A percentile compares a stretch with the other conserved stretches of the same genome.
Conservation (phyloP, 2,797 vertebrate species). For the Lepus townsendii region DNA sequence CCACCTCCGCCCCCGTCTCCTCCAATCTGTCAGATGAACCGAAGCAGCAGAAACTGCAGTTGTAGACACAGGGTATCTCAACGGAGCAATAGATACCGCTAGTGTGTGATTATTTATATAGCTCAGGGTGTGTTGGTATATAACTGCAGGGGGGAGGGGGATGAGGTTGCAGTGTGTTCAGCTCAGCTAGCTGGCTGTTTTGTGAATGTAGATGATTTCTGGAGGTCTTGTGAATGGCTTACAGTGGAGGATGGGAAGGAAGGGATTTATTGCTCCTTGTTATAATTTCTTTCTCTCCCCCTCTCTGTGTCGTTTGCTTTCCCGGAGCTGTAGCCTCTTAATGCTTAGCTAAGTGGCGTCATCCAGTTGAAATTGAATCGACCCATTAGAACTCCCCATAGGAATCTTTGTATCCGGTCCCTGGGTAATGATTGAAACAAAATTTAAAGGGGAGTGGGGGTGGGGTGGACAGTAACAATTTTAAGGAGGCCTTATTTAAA, state of each 20-base stretch:
- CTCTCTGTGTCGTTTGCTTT: slow-evolving; percentile 78
- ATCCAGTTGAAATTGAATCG: slow-evolving; percentile 92
- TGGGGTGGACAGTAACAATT: slow-evolving; percentile 67
- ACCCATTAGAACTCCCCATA: slow-evolving; percentile 91
- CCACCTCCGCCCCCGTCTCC: slow-evolving; percentile 67
- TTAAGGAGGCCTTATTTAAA: slow-evolving; percentile 80
- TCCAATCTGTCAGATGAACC: slow-evolving; percentile 75
- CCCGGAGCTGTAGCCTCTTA: slow-evolving; percentile 89
- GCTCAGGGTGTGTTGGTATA: slow-evolving; percentile 69
- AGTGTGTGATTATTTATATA: slow-evolving; percentile 74
- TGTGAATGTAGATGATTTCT: slow-evolving; percentile 85
- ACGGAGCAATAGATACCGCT: slow-evolving; percentile 69
- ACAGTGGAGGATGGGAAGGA: slow-evolving; percentile 80
- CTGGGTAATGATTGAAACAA: slow-evolving; percentile 88
- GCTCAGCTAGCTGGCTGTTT: slow-evolving; percentile 77
- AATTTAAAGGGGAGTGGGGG: slow-evolving; percentile 80
- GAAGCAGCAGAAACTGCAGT: slow-evolving; percentile 78
- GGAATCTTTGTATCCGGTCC: slow-evolving; percentile 92
- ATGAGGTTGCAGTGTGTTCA: slow-evolving; percentile 70
- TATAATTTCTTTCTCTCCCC: slow-evolving; percentile 78
- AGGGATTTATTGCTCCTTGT: slow-evolving; percentile 81
- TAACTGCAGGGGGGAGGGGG: slow-evolving; percentile 50
- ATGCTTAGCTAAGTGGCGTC: slow-evolving; percentile 93
- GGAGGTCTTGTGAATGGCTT: slow-evolving; percentile 87
- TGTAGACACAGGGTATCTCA: slow-evolving; percentile 77